Base-by-base conservation (phyloP, 53 echinoderm and acorn worm genomes). In the Stichopus horrens region DNA sequence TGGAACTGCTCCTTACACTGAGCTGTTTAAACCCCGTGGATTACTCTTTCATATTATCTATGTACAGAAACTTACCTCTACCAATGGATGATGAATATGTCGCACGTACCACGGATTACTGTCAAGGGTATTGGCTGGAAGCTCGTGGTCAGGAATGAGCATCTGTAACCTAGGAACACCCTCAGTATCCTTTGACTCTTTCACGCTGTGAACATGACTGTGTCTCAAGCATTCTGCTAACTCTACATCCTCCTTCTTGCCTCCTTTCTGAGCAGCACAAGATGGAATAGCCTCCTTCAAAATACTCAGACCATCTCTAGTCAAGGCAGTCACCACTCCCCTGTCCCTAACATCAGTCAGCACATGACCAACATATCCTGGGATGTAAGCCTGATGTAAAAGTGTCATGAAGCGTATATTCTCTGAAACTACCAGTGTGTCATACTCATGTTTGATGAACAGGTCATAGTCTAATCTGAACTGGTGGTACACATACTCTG, bases 341-440 rank as follows among this genome's bases (percentile, higher is more conserved):
- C 89, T 89, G 7, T 81, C 51, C 51, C 89, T 87, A 16, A 89
- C 76, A 20, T 89, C 95, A 13, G 82, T 88, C 8, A 97, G 88
- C 14, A 97, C 95, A 4, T 97, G 97, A 5, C 95, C 97, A 1
- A 92, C 75, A 37, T 97, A 97, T 55, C 92, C 90, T 0, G 91
- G 91, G 52, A 97, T 87, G 87, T 86, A 90, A 55, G 94, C 91
- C 78, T 86, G 86, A 86, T 97, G 95, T 53, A 93, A 74, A 21
- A 95, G 68, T 18, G 94, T 13, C 54, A 97, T 86, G 73, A 94
- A 94, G 14, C 94, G 92, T 7, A 97, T 88, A 77, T 97, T 97
- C 22, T 97, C 97, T 11, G 88, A 53, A 18, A 97, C 93, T 4
- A 94, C 84, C 66, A 91, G 57, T 4, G 90, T 90, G 73, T 95